These are phyloP conservation scores for Cataglyphis hispanica DNA, from an alignment of 1,140 invertebrate species.

Conservation along the genomic window DNA sequence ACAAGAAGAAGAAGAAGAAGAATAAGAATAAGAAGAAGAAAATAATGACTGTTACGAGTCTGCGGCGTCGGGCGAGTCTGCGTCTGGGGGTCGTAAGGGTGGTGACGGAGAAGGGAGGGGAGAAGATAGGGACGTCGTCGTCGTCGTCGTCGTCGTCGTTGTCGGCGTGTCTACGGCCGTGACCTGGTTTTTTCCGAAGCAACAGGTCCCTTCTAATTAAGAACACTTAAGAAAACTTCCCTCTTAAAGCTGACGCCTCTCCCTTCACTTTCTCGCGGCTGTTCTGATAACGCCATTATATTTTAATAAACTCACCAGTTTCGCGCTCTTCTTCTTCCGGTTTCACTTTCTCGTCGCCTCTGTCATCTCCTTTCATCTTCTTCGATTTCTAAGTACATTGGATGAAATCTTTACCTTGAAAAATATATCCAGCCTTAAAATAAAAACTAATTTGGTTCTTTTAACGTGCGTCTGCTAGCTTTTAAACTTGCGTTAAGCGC, in stretches of 20 bases:
- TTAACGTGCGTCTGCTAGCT: constrained; percentile 8
- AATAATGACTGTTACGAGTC: constrained; percentile 86
- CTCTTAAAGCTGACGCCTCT: constrained; percentile 86
- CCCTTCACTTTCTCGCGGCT: constrained; percentile 68
- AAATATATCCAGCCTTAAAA: constrained; percentile 49
- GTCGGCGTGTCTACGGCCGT: constrained; percentile 84
- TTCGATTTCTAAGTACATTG: constrained; percentile 56
- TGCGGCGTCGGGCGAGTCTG: constrained; percentile 74
- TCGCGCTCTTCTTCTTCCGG: background rate
- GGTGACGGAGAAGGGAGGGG: constrained; percentile 66
- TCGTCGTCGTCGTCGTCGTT: constrained; percentile 54
- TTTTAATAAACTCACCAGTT: constrained; percentile 83
- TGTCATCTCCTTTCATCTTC: constrained; percentile 37
- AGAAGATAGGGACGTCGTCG: constrained; percentile 41
- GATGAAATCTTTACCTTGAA: background rate
- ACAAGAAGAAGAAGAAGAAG: constrained; percentile 77
- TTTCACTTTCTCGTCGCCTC: constrained; percentile 37
- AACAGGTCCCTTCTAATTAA: constrained; percentile 87
- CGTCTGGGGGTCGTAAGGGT: constrained; percentile 72
- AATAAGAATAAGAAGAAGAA: constrained; percentile 82
- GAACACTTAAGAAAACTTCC: constrained; percentile 87
- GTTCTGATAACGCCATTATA: constrained; percentile 83
- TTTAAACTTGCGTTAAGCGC: background rate
- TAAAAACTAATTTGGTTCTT: background rate
- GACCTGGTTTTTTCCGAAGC: constrained; percentile 87